These are phyloP conservation scores for Petrocephalus sullivani DNA, from an alignment of 2,797 vertebrate genomes.

Conservation along the genomic window DNA sequence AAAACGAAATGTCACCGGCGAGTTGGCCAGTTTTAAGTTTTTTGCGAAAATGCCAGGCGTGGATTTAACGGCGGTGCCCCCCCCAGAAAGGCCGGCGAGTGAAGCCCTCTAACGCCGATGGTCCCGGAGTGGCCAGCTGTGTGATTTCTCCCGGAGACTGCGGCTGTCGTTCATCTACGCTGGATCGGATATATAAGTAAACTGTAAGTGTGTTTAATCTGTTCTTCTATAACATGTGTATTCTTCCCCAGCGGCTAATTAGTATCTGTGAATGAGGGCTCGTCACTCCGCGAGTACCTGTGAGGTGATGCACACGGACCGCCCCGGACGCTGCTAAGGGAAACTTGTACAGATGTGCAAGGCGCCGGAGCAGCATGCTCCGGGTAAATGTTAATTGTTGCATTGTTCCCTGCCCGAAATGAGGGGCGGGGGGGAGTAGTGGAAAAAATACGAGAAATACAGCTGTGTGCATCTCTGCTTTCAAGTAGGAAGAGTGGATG, in stretches of 20 bases:
- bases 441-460: background rate
- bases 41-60: constrained; percentile 53
- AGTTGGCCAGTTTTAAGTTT: constrained; percentile 42
- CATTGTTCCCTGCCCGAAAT: constrained; percentile 13
- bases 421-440: constrained; percentile 17
- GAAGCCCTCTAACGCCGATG: constrained; percentile 59
- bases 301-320: constrained; percentile 58
- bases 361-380: constrained; percentile 28
- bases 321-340: constrained; percentile 27
- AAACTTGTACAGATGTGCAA: constrained; percentile 44
- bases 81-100: constrained; percentile 37
- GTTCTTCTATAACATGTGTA: constrained; percentile 23
- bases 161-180: constrained; percentile 72
- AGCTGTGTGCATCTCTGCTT: background rate
- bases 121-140: constrained; percentile 56
- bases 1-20: constrained; percentile 57
- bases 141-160: constrained; percentile 62
- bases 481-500: constrained; percentile 57
- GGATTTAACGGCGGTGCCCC: constrained; percentile 41
- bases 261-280: constrained; percentile 38
- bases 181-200: constrained; percentile 56
- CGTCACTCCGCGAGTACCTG: constrained; percentile 36
- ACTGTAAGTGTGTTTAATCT: constrained; percentile 46
- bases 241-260: constrained; percentile 32
- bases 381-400: constrained; percentile 21